phyloP scores from a whole-genome alignment of 2,888 invertebrate genomes.

The Strigamia crassipes region DNA sequence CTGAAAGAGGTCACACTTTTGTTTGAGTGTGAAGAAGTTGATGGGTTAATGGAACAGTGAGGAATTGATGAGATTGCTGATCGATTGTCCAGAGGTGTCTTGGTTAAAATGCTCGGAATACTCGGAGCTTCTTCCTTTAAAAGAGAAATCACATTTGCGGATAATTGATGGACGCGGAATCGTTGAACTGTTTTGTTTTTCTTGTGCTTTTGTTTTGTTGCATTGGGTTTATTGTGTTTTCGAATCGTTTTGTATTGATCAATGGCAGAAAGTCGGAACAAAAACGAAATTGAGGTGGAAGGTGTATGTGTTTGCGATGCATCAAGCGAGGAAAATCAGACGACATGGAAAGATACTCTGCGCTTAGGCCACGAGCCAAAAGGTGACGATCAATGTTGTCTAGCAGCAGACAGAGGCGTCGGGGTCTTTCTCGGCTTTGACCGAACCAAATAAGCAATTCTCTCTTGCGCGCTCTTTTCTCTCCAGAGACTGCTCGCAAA shows the following conservation, averaged over 20 bases:
- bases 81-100: neutral
- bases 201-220: neutral
- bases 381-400: constrained; percentile 26
- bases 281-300: constrained; percentile 32
- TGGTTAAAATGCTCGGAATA: too few relatives aligned
- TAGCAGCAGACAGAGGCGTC: neutral
- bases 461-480: neutral
- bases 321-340: constrained; percentile 27
- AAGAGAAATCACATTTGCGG: too few relatives aligned
- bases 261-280: neutral
- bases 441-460: constrained; percentile 32
- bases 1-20: constrained; percentile 17
- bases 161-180: too few relatives aligned
- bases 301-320: constrained; percentile 25
- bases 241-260: neutral
- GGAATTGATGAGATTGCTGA: constrained; percentile 31
- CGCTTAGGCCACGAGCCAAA: constrained; percentile 9
- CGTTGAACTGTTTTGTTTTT: neutral
- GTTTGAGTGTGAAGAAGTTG: constrained; percentile 5
- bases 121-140: too few relatives aligned
- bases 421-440: constrained; percentile 22
- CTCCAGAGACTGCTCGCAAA: constrained; percentile 23
- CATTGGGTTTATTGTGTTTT: neutral
- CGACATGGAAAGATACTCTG: constrained; percentile 31
- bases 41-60: constrained; percentile 22